Base-by-base conservation (phyloP, 2,113 vertebrate species). In the Orycteropus afer region DNA sequence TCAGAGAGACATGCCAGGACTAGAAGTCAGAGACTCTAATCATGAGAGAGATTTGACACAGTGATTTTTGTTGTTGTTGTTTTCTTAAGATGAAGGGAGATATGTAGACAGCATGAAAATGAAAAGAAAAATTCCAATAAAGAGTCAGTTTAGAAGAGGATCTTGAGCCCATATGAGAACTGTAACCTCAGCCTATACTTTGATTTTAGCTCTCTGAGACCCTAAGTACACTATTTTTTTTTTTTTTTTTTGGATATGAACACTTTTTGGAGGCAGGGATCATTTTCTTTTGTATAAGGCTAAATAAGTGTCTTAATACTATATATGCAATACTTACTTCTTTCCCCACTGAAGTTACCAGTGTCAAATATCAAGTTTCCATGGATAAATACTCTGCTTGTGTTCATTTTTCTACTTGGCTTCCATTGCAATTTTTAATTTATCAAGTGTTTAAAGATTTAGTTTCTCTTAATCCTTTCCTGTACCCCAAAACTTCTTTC, bases 101-200 rank as follows among this genome's bases (percentile, higher is more conserved):
- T 57, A 10, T 51, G 12, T 51, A 34, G 5, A 45, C 88, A 20
- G 12, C 40, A 29, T 61, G 7, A 76, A 40, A 76, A 77, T 49
- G 29, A 3, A 59, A 82, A 51, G 0, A 23, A 61, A 32, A 51
- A 17, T 22, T 9, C 51, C 34, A 87, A 67, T 17, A 86, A 37
- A 5, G 29, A n/a, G 0, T 61, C 42, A 32, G 1, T 42, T 61
- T 78, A 22, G 11, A 77, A 59, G 42, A 83, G 5, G 2, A 12
- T 11, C 22, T 7, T 74, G 51, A 82, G 2, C 3, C 3, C 5
- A n/a, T 27, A 57, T 8, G 6, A 13, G 76, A 71, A 15, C 22
- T 42, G 1, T 0, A 74, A 15, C 51, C 22, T 13, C 20, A 34
- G 20, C 20, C 12, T 53, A 67, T 8, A 12, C 1, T 4, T 34